Evolutionary conservation across 2,797 vertebrate genomes (phyloP).

Genomic region (Bradypodion pumilum): DNA sequence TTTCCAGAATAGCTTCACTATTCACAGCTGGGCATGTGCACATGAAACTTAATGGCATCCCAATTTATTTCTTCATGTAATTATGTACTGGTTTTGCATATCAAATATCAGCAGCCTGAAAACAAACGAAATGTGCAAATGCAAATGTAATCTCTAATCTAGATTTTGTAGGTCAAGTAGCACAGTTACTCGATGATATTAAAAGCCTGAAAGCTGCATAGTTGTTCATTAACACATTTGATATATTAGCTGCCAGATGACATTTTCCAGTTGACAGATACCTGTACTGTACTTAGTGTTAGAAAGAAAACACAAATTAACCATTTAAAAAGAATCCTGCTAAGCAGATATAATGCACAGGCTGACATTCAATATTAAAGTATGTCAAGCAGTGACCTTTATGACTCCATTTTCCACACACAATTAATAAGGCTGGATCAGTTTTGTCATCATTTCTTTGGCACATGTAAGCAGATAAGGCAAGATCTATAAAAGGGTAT

Average conservation of each 20-base stretch:
- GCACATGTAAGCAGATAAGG: not conserved
- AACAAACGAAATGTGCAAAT: slow-evolving; percentile 34
- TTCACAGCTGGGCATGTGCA: not conserved
- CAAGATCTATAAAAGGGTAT: slow-evolving; percentile 2
- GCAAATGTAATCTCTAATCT: slow-evolving; percentile 45
- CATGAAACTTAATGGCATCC: not conserved
- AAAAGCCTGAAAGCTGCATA: slow-evolving; percentile 33
- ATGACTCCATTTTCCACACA: slow-evolving; percentile 1
- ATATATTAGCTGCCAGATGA: slow-evolving; percentile 11
- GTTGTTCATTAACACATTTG: slow-evolving; percentile 14
- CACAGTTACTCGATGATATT: slow-evolving; percentile 45
- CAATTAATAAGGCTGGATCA: slow-evolving; percentile 23
- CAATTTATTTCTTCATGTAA: slow-evolving; percentile 9
- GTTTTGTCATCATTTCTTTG: slow-evolving; percentile 4
- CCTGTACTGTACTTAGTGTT: not conserved
- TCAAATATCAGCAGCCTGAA: slow-evolving; percentile 30
- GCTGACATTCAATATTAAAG: slow-evolving; percentile 1
- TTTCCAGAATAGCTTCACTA: not conserved
- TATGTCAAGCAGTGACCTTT: slow-evolving; percentile 22
- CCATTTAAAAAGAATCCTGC: not conserved
- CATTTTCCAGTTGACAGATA: slow-evolving; percentile 8
- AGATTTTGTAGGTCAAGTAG: slow-evolving; percentile 49
- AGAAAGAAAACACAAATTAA: not conserved
- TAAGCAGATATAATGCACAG: slow-evolving; percentile 7
- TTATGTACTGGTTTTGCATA: slow-evolving; percentile 18